phyloP scores from a whole-genome alignment of 1,140 invertebrate species.

The Cydia fagiglandana region DNA sequence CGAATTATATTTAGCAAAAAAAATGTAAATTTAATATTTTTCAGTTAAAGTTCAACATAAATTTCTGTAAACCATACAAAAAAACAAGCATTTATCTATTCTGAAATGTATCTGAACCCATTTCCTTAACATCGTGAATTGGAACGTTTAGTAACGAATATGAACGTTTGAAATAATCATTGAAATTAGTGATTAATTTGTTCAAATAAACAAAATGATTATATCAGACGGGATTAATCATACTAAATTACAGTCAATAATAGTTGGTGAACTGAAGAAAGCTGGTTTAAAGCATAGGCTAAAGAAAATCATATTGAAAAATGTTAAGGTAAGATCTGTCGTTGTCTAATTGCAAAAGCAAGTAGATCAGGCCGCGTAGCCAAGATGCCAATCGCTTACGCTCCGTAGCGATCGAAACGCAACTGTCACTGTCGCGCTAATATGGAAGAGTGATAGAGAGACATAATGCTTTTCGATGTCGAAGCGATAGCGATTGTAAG shows the following conservation, averaged over 20 bases:
- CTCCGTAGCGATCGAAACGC: too few species aligned
- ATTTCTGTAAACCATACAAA: background rate
- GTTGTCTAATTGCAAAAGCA: background rate
- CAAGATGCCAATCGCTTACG: too few species aligned
- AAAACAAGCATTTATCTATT: background rate
- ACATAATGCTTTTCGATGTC: too few species aligned
- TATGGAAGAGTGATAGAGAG: too few species aligned
- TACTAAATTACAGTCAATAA: conserved; percentile 81
- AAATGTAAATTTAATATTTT: background rate
- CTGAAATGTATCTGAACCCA: too few species aligned
- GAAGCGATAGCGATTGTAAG: too few species aligned
- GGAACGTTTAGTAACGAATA: conserved; percentile 46
- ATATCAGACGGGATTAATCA: conserved; percentile 84
- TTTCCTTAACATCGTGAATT: conserved; percentile 21
- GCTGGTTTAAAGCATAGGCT: conserved; percentile 83
- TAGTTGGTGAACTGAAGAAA: conserved; percentile 81
- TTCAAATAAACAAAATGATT: conserved; percentile 79
- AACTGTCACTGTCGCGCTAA: too few species aligned
- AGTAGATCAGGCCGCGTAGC: too few species aligned
- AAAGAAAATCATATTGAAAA: conserved; percentile 81
- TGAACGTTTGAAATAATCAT: conserved; percentile 41
- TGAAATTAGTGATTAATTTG: conserved; percentile 35
- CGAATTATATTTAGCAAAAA: background rate
- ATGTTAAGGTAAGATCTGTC: conserved; percentile 74
- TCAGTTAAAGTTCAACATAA: background rate